Conservation (phyloP, 2,888 invertebrate species). For the Bellardia pandia region DNA sequence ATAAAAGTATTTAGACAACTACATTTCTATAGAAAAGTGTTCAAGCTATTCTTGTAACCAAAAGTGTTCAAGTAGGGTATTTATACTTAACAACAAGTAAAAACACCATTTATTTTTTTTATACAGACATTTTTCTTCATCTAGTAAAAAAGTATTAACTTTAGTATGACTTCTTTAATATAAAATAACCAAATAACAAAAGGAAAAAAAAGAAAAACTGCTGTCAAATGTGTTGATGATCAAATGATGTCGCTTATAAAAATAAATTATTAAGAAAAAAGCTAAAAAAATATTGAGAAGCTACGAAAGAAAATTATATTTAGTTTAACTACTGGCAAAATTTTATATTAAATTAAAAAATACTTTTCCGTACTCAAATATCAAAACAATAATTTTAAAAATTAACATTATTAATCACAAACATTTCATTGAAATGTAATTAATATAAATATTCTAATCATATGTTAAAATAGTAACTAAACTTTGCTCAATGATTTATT, state of each 20-base stretch:
- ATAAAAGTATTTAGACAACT: too few relatives aligned
- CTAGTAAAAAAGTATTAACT: background rate
- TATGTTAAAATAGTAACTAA: background rate
- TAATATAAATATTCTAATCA: background rate
- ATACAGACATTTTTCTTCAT: too few relatives aligned
- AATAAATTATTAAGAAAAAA: background rate
- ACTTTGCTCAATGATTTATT: conserved; percentile 1
- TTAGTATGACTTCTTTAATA: background rate
- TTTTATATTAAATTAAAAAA: too few relatives aligned
- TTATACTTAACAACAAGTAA: background rate
- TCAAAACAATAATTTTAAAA: too few relatives aligned
- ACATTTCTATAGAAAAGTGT: too few relatives aligned
- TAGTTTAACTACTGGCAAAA: background rate
- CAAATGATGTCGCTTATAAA: background rate
- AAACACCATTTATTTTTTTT: background rate
- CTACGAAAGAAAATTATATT: background rate
- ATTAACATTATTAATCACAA: too few relatives aligned
- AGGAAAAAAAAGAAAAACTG: too few relatives aligned
- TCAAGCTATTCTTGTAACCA: too few relatives aligned
- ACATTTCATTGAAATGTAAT: too few relatives aligned
- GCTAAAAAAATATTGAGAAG: background rate
- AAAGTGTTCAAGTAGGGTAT: background rate
- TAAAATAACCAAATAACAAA: too few relatives aligned
- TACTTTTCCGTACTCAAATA: too few relatives aligned
- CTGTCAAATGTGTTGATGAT: background rate